Evolutionary conservation across 2,888 invertebrate species (phyloP), one percentile per base, ranked within the genome.

Genomic region (Agapostemon virescens): DNA sequence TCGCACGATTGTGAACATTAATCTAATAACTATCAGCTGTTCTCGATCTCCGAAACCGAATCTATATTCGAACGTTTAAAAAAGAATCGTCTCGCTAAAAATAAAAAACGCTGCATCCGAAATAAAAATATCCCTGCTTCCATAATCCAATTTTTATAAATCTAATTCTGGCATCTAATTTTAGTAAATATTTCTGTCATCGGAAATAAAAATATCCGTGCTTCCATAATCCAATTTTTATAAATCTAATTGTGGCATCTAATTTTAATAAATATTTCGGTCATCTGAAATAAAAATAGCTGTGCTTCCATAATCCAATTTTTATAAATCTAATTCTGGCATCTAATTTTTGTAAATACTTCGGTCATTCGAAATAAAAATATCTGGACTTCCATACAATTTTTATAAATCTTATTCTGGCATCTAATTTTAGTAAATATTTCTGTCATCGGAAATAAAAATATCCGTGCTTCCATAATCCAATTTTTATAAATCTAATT

Each of bases 1-100:
- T 75, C 67, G 72, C 68, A 73, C 77, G 71, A 80, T 74, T 71
- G 64, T 52, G 70, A 36, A 72, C 77, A 84, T 82, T 82, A 79
- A 81, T 87, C 80, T 68, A 68, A 58, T 74, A 72, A 83, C 79
- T 71, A 69, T 76, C 69, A 36, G 42, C 58, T 63, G 68, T 58
- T 71, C 66, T 40, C 52, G 58, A 79, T 74, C 73, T 68, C 23
- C 42, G 15, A 13, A 11, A 3, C 20, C 42, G 61, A 55, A 61
- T 52, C 23, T 23, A 23, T 61, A 33, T 20, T 33, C 11, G 9
- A 20, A n/a, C 36, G 0, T 11, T n/a, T n/a, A 11, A 3, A 33
- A 20, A n/a, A 20, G 15, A 5, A n/a, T 13, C 63, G n/a, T 36
- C 33, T 36, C 36, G 0, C 26, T 26, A 0, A 17, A 26, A 15